phyloP scores from a whole-genome alignment of 2,797 vertebrate genomes.

The Halcyon smyrnensis region DNA sequence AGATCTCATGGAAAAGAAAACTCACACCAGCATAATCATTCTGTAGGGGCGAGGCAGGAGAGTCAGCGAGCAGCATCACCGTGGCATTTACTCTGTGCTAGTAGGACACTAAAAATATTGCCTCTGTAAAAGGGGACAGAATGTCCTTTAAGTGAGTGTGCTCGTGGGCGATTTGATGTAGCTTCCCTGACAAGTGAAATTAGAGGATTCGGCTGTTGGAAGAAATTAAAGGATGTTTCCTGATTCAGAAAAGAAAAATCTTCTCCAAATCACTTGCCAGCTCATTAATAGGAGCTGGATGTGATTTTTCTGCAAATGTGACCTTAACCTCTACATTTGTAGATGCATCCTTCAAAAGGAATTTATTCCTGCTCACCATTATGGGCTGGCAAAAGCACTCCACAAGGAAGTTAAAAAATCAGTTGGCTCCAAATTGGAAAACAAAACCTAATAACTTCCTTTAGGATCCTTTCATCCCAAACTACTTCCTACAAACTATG shows the following conservation, averaged over 20 bases:
- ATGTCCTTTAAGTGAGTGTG: constrained; percentile 66
- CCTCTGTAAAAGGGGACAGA: constrained; percentile 65
- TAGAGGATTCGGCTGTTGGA: constrained; percentile 57
- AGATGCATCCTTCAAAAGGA: not conserved
- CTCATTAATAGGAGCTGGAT: constrained; percentile 34
- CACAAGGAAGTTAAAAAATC: not conserved
- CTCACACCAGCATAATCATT: not conserved
- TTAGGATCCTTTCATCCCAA: not conserved
- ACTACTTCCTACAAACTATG: not conserved
- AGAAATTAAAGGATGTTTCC: constrained; percentile 60
- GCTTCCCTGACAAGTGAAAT: constrained; percentile 72
- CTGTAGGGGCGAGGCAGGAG: constrained; percentile 45
- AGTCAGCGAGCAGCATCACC: constrained; percentile 49
- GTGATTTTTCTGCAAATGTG: constrained; percentile 34
- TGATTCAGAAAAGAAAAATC: constrained; percentile 55
- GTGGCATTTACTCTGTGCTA: constrained; percentile 63
- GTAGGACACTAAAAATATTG: constrained; percentile 72
- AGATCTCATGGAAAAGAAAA: not conserved
- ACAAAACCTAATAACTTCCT: constrained; percentile 13
- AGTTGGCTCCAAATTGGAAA: not conserved
- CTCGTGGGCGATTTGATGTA: constrained; percentile 60
- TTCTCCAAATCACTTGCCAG: constrained; percentile 49
- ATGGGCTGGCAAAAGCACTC: not conserved
- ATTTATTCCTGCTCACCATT: not conserved
- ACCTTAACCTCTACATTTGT: constrained; percentile 12